Evolutionary conservation across 2,113 vertebrate species (phyloP).

Genomic region (crab-eating macaque (Macaca fascicularis)): DNA sequence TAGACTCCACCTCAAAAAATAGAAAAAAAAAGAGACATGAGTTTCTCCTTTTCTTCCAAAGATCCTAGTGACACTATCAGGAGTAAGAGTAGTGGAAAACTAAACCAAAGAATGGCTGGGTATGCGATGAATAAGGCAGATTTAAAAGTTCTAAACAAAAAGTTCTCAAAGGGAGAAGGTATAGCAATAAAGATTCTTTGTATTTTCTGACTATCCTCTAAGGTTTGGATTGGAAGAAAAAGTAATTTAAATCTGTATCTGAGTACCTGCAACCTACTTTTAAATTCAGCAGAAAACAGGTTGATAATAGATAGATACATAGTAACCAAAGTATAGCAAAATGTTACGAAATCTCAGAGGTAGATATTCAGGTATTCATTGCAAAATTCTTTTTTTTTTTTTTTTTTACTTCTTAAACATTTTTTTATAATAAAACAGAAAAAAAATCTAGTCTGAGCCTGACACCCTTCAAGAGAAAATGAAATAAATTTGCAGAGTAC

Average conservation of each 20-base stretch:
- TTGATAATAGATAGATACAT: background rate
- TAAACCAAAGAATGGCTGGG: background rate
- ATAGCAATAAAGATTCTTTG: background rate
- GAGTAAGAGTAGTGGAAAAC: background rate
- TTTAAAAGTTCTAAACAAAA: background rate
- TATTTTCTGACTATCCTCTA: background rate
- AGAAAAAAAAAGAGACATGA: background rate
- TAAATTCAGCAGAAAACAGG: slow-evolving; percentile 7
- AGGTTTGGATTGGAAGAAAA: background rate
- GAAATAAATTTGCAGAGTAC: slow-evolving; percentile 1
- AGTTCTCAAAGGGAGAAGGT: slow-evolving; percentile 8
- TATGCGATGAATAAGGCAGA: background rate
- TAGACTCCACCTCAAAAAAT: too few species aligned
- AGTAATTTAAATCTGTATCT: background rate
- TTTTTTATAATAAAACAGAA: slow-evolving; percentile 13
- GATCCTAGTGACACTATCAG: background rate
- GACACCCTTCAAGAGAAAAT: background rate
- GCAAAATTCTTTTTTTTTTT: background rate
- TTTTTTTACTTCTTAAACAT: background rate
- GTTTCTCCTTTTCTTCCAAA: slow-evolving; percentile 9
- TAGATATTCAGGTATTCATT: background rate
- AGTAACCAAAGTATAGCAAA: background rate
- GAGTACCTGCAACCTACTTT: background rate
- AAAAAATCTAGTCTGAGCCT: background rate
- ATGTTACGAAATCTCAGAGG: background rate